Conservation (phyloP, 1,140 invertebrate genomes). For the Sminthurides bifidus region DNA sequence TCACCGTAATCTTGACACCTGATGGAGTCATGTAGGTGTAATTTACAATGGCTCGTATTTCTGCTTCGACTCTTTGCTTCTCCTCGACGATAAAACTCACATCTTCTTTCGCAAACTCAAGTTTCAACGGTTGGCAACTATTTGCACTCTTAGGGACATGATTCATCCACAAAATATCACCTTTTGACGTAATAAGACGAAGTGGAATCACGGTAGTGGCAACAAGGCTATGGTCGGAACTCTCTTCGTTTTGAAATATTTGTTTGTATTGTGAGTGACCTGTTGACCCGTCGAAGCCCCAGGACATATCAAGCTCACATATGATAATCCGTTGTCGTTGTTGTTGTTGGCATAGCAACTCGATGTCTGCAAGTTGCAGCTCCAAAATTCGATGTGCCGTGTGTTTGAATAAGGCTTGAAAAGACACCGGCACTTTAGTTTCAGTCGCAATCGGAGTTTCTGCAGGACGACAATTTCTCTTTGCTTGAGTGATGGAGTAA, state of each 20-base stretch:
- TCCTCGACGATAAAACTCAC: slow-evolving; percentile 8
- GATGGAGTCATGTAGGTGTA: slow-evolving; percentile 1
- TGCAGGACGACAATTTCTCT: too few relatives aligned
- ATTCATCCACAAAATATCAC: slow-evolving; percentile 2
- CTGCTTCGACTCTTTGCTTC: slow-evolving; percentile 5
- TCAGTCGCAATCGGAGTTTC: too few relatives aligned
- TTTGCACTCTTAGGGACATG: background rate
- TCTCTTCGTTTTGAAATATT: background rate
- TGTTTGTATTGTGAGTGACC: background rate
- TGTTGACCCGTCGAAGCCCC: background rate
- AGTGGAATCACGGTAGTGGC: background rate
- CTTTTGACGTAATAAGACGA: background rate
- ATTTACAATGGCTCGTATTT: slow-evolving; percentile 10
- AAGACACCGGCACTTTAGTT: too few relatives aligned
- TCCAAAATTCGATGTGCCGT: too few relatives aligned
- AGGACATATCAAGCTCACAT: too few relatives aligned
- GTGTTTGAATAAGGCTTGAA: too few relatives aligned
- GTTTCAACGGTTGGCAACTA: slow-evolving; percentile 26
- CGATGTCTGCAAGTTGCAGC: too few relatives aligned
- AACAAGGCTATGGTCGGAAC: too few relatives aligned
- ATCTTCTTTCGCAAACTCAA: slow-evolving; percentile 22
- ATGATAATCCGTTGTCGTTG: too few relatives aligned
- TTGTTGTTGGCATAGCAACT: too few relatives aligned
- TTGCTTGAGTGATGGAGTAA: too few relatives aligned
- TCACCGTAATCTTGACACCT: too few relatives aligned